Evolutionary conservation across 2,888 invertebrate genomes (phyloP).

Genomic region (Sycophila texana): DNA sequence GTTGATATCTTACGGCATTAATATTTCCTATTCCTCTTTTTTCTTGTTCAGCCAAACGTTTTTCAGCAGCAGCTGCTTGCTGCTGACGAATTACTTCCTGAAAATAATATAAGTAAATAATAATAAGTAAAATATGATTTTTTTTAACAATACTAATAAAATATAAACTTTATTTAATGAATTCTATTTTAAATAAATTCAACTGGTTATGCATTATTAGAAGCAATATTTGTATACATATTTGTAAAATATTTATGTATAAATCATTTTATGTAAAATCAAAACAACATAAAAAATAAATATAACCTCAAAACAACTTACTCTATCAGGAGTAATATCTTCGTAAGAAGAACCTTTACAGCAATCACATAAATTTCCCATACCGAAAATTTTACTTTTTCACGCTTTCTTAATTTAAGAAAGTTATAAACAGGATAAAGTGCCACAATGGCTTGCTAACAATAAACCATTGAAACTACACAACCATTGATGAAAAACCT

Average conservation of each 20-base stretch:
- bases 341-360: slow-evolving; percentile 78
- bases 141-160: background rate
- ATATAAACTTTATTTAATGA: background rate
- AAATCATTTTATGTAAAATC: background rate
- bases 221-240: background rate
- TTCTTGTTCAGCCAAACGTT: slow-evolving; percentile 79
- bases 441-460: too few relatives aligned
- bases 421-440: background rate
- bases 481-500: too few relatives aligned
- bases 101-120: slow-evolving; percentile 30
- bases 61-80: slow-evolving; percentile 83
- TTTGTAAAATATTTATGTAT: background rate
- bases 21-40: slow-evolving; percentile 82
- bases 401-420: background rate
- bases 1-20: slow-evolving; percentile 79
- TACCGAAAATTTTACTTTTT: slow-evolving; percentile 32
- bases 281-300: background rate
- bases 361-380: slow-evolving; percentile 77
- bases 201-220: background rate
- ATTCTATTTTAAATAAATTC: background rate
- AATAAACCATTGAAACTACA: too few relatives aligned
- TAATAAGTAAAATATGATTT: background rate
- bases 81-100: slow-evolving; percentile 82
- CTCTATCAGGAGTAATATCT: slow-evolving; percentile 79
- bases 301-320: slow-evolving; percentile 70